Evolutionary conservation across 2,888 invertebrate genomes (phyloP), one percentile per base, ranked within the genome.

Genomic region (Miltochrista miniata): DNA sequence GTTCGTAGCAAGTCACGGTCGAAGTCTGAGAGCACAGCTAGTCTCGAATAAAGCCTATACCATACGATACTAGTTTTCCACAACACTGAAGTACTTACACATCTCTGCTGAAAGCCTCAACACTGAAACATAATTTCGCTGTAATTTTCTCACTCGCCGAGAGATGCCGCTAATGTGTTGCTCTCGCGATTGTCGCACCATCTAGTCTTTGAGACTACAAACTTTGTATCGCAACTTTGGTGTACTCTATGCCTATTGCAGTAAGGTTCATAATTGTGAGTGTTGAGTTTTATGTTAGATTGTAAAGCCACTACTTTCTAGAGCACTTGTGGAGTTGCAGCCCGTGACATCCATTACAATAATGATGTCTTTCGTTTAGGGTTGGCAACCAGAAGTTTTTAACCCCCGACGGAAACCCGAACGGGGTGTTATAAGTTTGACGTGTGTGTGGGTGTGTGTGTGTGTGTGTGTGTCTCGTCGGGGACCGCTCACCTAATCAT

Each of bases 291-390:
- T 18, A 38, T 52, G 37, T 40, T 47, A 61, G 60, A 53, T 76
- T 72, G 78, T 74, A 71, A 56, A 70, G 67, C 69, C 70, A 77
- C 74, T 79, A 76, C 72, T 82, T 82, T 83, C 76, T 78, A 85
- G 87, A 81, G 85, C 81, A 81, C 88, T 90, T 82, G 81, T 79
- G 66, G 72, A 81, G 89, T 87, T 85, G 85, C 75, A 84, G 85
- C 79, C 87, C 88, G 87, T 90, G 90, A 90, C 90, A 89, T 90
- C 90, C 90, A 90, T 90, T 88, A 88, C 83, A 76, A 81, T 85
- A 85, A 88, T 89, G 87, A 87, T 86, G 83, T 85, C 78, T 83
- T 83, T 79, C 67, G 52, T 57, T 43, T 64, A 89, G 87, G 90
- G 90, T 48, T 88, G 85, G 36, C 55, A 18, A 24, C n/a, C n/a